These are phyloP conservation scores for Oxyura jamaicensis DNA, from an alignment of 2,113 vertebrate species.

Conservation along the genomic window DNA sequence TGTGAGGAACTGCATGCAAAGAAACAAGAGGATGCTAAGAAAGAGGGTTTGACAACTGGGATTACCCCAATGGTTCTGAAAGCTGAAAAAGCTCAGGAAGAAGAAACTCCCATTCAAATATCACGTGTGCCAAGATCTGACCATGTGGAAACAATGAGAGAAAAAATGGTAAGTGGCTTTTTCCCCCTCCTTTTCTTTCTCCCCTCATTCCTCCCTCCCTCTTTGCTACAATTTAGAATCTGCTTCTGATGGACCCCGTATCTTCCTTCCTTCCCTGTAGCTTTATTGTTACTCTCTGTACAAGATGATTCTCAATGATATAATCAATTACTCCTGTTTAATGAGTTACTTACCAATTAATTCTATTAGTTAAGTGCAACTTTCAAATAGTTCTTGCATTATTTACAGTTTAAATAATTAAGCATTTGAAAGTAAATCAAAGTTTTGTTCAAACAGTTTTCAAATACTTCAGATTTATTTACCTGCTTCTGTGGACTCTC, in stretches of 20 bases:
- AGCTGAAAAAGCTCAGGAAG: not conserved
- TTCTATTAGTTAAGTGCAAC: not conserved
- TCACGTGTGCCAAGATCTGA: conserved; percentile 10
- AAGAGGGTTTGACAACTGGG: not conserved
- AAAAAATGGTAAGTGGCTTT: conserved; percentile 78
- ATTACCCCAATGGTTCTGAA: not conserved
- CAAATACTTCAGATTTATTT: not conserved
- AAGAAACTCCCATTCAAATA: conserved; percentile 2
- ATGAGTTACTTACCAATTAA: not conserved
- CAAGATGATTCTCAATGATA: not conserved
- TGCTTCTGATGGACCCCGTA: not conserved
- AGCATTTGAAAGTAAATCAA: not conserved
- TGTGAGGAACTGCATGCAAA: not conserved
- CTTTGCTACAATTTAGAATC: not conserved
- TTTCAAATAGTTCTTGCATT: not conserved
- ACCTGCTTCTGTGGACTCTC: not conserved
- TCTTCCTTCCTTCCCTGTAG: not conserved
- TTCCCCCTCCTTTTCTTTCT: not conserved
- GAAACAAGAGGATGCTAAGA: not conserved
- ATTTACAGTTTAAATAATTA: not conserved
- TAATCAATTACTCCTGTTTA: not conserved
- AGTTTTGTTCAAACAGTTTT: not conserved
- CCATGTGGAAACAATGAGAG: conserved; percentile 58
- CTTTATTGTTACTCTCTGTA: not conserved
- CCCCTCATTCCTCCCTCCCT: not conserved